Conservation (phyloP, 2,797 vertebrate species). For the Geotrypetes seraphini region DNA sequence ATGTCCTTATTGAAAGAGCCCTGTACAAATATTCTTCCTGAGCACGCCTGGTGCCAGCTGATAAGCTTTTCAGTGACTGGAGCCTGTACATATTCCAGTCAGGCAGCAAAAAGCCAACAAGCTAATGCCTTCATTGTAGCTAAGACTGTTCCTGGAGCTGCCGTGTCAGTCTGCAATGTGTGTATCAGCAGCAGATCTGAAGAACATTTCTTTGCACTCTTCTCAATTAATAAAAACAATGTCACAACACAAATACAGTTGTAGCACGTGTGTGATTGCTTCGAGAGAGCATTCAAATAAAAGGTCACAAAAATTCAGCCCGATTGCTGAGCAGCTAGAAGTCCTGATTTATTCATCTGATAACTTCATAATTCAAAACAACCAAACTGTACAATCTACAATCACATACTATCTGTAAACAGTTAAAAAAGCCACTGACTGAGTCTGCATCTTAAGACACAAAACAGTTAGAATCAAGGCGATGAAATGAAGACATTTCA, state of each 20-base stretch:
- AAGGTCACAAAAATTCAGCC: constrained; percentile 39
- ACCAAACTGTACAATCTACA: constrained; percentile 91
- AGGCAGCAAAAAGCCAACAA: no score
- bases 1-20: no score
- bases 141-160: no score
- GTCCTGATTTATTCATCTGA: constrained; percentile 73
- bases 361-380: constrained; percentile 86
- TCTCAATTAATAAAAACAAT: constrained; percentile 6
- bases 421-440: constrained; percentile 99
- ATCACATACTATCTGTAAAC: constrained; percentile 99
- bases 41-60: no score
- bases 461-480: constrained; percentile 93
- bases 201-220: no score
- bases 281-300: constrained; percentile 62
- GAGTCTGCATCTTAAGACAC: constrained; percentile 94
- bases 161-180: no score
- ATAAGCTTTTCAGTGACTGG: no score
- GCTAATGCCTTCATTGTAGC: no score
- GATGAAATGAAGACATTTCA: constrained; percentile 96
- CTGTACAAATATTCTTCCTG: no score
- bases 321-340: constrained; percentile 71
- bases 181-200: no score
- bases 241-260: constrained; percentile 6
- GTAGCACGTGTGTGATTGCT: constrained; percentile 1
- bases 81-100: no score